A percentile compares a stretch with the other conserved stretches of the same genome.
Conservation (phyloP, 2,113 vertebrate genomes). For the Empidonax alnorum region DNA sequence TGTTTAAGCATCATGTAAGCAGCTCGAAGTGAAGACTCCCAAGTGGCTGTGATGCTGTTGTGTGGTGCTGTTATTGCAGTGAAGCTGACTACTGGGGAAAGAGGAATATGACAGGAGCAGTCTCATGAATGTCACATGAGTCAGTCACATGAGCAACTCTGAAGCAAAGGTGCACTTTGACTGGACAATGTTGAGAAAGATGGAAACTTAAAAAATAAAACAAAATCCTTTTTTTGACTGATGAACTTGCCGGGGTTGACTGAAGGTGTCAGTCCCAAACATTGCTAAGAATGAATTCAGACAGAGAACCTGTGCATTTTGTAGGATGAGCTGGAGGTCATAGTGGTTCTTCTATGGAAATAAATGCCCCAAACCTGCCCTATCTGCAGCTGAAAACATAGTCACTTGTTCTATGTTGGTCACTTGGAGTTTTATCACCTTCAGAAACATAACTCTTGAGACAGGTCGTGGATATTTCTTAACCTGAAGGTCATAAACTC, state of each 20-base stretch:
- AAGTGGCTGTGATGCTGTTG: background rate
- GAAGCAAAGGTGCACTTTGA: background rate
- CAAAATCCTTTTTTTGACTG: background rate
- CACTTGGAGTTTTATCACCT: background rate
- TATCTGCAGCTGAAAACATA: background rate
- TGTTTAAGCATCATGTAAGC: background rate
- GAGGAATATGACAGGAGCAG: background rate
- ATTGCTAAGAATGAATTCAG: background rate
- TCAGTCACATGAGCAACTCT: background rate
- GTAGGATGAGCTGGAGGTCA: background rate
- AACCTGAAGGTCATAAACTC: background rate
- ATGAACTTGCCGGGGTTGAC: background rate
- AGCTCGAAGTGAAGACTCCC: background rate
- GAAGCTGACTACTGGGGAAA: background rate
- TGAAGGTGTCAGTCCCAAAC: background rate
- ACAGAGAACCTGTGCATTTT: background rate
- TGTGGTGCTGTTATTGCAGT: background rate
- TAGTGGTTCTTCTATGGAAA: background rate
- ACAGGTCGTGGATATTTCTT: background rate
- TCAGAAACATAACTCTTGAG: background rate
- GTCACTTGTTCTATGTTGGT: background rate
- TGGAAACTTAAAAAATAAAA: background rate
- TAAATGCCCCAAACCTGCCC: background rate
- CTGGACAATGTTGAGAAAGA: background rate
- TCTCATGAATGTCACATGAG: too few species aligned